These are phyloP conservation scores for Corythucha ciliata DNA, from an alignment of 2,888 invertebrate species.

Conservation along the genomic window DNA sequence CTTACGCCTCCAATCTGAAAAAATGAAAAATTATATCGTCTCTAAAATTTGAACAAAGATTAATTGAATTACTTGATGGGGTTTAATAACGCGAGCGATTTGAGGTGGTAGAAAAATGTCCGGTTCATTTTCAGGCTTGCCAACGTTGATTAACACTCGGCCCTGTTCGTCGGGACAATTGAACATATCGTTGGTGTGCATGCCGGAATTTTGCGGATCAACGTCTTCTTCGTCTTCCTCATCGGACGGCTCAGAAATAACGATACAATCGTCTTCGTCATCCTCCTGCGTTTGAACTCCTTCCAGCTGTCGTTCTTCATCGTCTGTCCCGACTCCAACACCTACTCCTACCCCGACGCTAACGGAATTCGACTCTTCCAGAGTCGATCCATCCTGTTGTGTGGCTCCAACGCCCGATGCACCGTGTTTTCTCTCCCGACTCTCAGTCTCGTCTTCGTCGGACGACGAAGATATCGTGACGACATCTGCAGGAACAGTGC, in stretches of 20 bases:
- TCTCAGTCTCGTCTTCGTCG: conserved; percentile 65
- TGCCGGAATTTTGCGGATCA: conserved; percentile 82
- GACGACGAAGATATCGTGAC: conserved; percentile 56
- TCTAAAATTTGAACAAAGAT: neutral
- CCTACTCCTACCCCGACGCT: no score
- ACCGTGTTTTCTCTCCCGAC: no score
- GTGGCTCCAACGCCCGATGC: no score
- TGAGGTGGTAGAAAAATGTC: conserved; percentile 89
- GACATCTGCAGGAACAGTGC: conserved; percentile 44
- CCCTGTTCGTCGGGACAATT: conserved; percentile 88
- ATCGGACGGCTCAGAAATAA: conserved; percentile 72
- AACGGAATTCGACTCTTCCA: no score
- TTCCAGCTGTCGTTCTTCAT: conserved; percentile 34
- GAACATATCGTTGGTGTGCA: conserved; percentile 86
- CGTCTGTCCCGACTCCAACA: conserved; percentile 4
- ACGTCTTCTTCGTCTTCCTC: conserved; percentile 72
- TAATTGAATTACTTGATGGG: conserved; percentile 65
- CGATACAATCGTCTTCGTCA: conserved; percentile 81
- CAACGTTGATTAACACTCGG: conserved; percentile 84
- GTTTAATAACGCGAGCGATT: conserved; percentile 83
- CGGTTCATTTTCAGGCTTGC: conserved; percentile 80
- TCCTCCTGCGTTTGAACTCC: conserved; percentile 43
- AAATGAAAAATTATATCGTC: conserved; percentile 6
- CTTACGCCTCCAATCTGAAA: conserved; percentile 81
- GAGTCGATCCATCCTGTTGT: no score